Conservation (phyloP, 2,888 invertebrate genomes). For the Camponotus fellah region DNA sequence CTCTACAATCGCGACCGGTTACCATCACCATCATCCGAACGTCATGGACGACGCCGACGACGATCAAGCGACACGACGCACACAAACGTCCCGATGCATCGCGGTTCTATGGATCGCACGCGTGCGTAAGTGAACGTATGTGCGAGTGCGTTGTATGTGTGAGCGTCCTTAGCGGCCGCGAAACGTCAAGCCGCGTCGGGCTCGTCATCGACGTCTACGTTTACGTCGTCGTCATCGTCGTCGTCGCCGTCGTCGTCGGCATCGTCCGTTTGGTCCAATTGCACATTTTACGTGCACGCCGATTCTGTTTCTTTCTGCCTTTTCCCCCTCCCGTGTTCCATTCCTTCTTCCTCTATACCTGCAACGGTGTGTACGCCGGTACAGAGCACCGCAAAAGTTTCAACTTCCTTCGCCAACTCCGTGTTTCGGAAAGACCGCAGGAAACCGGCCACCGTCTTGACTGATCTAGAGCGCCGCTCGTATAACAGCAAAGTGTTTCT, state of each 20-base stretch:
- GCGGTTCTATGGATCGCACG: conserved; percentile 51
- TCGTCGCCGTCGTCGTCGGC: conserved; percentile 42
- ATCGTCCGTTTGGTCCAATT: conserved; percentile 62
- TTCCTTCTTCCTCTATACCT: conserved; percentile 46
- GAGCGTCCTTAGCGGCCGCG: conserved; percentile 41
- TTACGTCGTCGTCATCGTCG: conserved; percentile 17
- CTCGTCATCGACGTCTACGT: conserved; percentile 34
- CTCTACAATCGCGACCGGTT: conserved; percentile 60
- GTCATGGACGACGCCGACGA: conserved; percentile 55
- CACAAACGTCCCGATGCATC: conserved; percentile 59
- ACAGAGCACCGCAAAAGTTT: conserved; percentile 53
- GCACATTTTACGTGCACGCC: conserved; percentile 54
- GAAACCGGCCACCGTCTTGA: neutral
- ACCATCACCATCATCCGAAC: conserved; percentile 57
- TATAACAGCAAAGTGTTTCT: neutral
- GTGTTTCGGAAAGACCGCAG: conserved; percentile 30
- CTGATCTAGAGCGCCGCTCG: neutral
- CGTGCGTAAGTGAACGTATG: conserved; percentile 13
- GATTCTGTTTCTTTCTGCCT: conserved; percentile 34
- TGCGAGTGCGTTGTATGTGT: neutral
- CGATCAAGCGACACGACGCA: conserved; percentile 54
- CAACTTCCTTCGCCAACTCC: conserved; percentile 36
- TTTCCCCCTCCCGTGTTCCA: conserved; percentile 6
- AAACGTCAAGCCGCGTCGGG: conserved; percentile 49
- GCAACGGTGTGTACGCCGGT: conserved; percentile 32